Base-by-base conservation (phyloP, 2,113 vertebrate species). In the Nesospiza acunhae region DNA sequence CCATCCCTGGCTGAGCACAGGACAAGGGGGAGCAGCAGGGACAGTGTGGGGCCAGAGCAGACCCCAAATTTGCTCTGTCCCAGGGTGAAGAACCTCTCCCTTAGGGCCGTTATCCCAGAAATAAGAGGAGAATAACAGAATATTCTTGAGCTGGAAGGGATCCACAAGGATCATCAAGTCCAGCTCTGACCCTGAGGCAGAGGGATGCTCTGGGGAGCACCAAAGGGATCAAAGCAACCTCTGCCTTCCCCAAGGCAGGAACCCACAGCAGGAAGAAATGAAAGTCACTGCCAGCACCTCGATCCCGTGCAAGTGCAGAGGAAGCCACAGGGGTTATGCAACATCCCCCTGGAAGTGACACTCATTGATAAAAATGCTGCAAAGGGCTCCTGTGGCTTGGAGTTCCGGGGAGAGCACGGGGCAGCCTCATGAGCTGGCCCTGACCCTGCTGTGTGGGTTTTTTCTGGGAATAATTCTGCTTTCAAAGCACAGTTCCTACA, bases 361-460 rank as follows among this genome's bases (percentile, higher is more conserved):
- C n/a, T 79, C 94, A 95, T 93, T 97, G 82, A 96, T 62, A 90
- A 94, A 96, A 96, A 90, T 67, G 56, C 87, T 94, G 82, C 88
- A 62, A 69, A 93, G 10, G 4, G 20, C 9, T 74, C 80, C 46
- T 8, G 10, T 77, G 84, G 31, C 63, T 37, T 1, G 9, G 12
- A 42, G 67, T 16, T 66, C 13, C 0, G 3, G 27, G 23, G 59
- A 66, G 62, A 67, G 11, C 28, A 31, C 63, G 58, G 76, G 26
- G 2, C 64, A 26, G 81, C 8, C 64, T 30, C 53, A 4, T 5
- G 47, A 68, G 73, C 44, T 56, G 20, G 5, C n/a, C 6, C 74
- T 60, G 77, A 64, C 14, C 49, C 49, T n/a, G 1, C 2, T 22
- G 12, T 2, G 3, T 3, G n/a, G 2, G 37, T 39, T 18, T 90